phyloP scores from a whole-genome alignment of 2,797 vertebrate genomes.

The Fundulus diaphanus region DNA sequence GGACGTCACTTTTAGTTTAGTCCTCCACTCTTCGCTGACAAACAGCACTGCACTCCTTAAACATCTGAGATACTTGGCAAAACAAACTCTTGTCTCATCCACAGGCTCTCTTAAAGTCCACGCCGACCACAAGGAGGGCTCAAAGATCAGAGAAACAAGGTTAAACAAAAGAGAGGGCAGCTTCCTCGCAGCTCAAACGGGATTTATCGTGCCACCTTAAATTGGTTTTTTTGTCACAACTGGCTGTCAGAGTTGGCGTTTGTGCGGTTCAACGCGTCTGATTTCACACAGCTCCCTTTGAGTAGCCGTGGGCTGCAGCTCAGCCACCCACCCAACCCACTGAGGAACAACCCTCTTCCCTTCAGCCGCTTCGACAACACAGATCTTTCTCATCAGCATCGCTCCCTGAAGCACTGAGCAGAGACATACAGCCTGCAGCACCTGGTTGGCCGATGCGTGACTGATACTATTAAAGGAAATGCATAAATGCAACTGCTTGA shows the following conservation, averaged over 20 bases:
- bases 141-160: conserved; percentile 21
- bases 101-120: conserved; percentile 26
- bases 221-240: conserved; percentile 60
- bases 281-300: conserved; percentile 65
- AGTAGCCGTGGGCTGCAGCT: conserved; percentile 56
- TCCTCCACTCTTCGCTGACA: background rate
- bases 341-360: conserved; percentile 56
- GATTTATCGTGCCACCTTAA: conserved; percentile 46
- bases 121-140: conserved; percentile 6
- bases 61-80: conserved; percentile 31
- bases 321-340: conserved; percentile 58
- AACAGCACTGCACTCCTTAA: conserved; percentile 14
- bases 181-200: conserved; percentile 35
- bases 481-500: conserved; percentile 24
- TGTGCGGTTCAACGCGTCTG: conserved; percentile 60
- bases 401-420: conserved; percentile 22
- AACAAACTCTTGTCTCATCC: conserved; percentile 36
- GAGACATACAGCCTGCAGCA: conserved; percentile 38
- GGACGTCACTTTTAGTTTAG: too few species aligned
- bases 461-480: conserved; percentile 25
- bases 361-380: conserved; percentile 59
- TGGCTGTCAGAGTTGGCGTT: conserved; percentile 56
- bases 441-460: conserved; percentile 52
- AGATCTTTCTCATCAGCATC: conserved; percentile 61
- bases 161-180: conserved; percentile 27